phyloP scores from a whole-genome alignment of 1,140 invertebrate species.

The Drosophila nikananu region DNA sequence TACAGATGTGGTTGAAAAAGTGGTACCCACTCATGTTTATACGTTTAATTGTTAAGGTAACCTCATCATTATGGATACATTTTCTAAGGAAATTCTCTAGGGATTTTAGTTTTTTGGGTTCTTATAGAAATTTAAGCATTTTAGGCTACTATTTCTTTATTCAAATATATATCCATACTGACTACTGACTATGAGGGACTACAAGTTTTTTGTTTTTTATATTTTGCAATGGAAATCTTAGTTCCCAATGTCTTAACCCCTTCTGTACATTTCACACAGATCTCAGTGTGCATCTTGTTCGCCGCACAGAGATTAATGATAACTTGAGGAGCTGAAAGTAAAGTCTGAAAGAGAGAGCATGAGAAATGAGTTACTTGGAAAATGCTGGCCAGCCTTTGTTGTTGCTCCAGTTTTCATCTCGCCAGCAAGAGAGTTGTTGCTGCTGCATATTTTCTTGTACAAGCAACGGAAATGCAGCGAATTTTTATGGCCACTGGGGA shows the following conservation, averaged over 20 bases:
- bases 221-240: not conserved
- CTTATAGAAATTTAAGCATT: not conserved
- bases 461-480: conserved; percentile 80
- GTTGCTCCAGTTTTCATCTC: conserved; percentile 55
- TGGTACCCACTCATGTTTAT: not conserved
- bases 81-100: not conserved
- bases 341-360: conserved; percentile 60
- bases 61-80: not conserved
- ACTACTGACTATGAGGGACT: not conserved
- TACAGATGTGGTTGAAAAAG: conserved; percentile 14
- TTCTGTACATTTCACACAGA: conserved; percentile 11
- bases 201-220: not conserved
- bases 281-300: conserved; percentile 43
- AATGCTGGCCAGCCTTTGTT: conserved; percentile 66
- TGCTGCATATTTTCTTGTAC: conserved; percentile 72
- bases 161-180: not conserved
- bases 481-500: conserved; percentile 65
- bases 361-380: conserved; percentile 80
- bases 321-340: conserved; percentile 57
- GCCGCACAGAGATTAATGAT: conserved; percentile 53
- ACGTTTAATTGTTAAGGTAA: not conserved
- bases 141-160: not conserved
- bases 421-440: conserved; percentile 37
- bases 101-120: not conserved
- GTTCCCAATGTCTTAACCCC: not conserved